A percentile compares a stretch with the other conserved stretches of the same genome.
phyloP scores from a whole-genome alignment of 2,113 vertebrate genomes.

The Scytalopus superciliaris region DNA sequence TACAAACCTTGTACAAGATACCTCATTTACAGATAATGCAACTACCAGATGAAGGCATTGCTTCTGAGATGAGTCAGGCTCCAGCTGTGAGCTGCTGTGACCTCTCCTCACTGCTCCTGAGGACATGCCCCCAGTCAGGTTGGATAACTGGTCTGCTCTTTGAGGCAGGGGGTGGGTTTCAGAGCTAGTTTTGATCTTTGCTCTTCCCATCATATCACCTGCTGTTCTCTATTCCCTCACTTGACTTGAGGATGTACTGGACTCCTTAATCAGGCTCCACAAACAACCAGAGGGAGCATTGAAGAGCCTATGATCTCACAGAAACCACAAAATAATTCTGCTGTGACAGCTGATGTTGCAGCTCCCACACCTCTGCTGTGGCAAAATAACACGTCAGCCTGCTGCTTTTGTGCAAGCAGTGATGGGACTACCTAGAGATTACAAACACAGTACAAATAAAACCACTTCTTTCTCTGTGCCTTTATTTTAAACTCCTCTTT shows the following conservation, averaged over 20 bases:
- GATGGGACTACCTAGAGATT: background rate
- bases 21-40: background rate
- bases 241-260: background rate
- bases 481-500: background rate
- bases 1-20: background rate
- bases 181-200: background rate
- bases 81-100: background rate
- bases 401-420: background rate
- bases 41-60: background rate
- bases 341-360: background rate
- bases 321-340: background rate
- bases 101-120: background rate
- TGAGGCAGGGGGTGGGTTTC: background rate
- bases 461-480: background rate
- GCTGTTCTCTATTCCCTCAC: background rate
- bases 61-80: background rate
- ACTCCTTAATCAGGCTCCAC: background rate
- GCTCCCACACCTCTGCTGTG: background rate
- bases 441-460: background rate
- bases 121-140: background rate
- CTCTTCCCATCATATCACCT: rapidly evolving
- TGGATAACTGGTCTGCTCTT: background rate
- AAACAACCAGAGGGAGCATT: background rate
- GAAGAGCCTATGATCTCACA: background rate
- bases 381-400: background rate